Evolutionary conservation across 1,140 invertebrate genomes (phyloP).

Genomic region (Penaeus chinensis): DNA sequence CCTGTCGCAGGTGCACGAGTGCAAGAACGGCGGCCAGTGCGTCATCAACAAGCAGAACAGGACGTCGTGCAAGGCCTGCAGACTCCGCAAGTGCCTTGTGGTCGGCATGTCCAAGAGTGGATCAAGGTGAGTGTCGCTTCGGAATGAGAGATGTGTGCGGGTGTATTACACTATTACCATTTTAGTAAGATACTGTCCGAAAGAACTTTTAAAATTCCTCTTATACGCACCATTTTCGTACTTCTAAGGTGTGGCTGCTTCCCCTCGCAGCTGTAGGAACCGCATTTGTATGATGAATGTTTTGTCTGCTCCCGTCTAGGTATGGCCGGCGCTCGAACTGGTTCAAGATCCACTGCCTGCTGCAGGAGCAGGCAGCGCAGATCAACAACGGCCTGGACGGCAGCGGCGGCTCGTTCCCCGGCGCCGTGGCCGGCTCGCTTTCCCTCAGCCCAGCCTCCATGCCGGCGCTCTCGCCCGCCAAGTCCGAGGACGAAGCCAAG

Average conservation of each 20-base stretch:
- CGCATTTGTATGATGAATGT: neutral
- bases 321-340: constrained; percentile 70
- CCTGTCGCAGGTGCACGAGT: constrained; percentile 55
- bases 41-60: constrained; percentile 55
- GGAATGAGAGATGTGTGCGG: neutral
- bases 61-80: constrained; percentile 52
- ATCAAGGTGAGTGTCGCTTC: constrained; percentile 13
- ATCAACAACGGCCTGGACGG: constrained; percentile 51
- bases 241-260: too few relatives aligned
- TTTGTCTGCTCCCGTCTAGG: constrained; percentile 47
- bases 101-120: constrained; percentile 56
- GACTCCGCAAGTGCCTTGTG: constrained; percentile 54
- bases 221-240: too few relatives aligned
- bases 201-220: too few relatives aligned
- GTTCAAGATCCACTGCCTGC: constrained; percentile 70
- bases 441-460: constrained; percentile 54
- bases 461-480: constrained; percentile 53
- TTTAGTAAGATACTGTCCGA: neutral
- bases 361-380: constrained; percentile 74
- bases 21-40: constrained; percentile 51
- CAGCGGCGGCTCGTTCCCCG: constrained; percentile 12
- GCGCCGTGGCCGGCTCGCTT: constrained; percentile 31
- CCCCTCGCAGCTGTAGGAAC: too few relatives aligned
- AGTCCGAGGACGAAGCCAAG: constrained; percentile 59
- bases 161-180: neutral